These are phyloP conservation scores for Tetropium fuscum DNA, from an alignment of 2,888 invertebrate genomes.

Conservation along the genomic window DNA sequence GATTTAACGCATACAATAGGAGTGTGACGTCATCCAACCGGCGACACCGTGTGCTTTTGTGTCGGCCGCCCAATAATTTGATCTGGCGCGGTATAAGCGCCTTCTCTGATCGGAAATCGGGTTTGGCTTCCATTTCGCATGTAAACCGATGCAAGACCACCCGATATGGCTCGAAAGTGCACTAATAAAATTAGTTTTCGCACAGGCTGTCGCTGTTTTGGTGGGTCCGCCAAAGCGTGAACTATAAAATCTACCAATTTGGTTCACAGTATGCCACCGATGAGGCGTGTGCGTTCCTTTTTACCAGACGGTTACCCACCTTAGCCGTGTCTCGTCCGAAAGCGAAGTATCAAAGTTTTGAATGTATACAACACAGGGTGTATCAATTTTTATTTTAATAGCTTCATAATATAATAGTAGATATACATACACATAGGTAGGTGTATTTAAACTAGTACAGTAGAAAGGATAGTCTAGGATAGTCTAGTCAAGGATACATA, in stretches of 20 bases:
- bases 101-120: conserved; percentile 36
- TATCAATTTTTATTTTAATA: too few species aligned
- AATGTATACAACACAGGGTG: too few species aligned
- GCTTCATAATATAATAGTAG: too few species aligned
- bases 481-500: too few species aligned
- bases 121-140: conserved; percentile 43
- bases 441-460: too few species aligned
- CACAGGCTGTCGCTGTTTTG: conserved; percentile 38
- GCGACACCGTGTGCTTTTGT: conserved; percentile 39
- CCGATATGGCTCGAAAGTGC: conserved; percentile 40
- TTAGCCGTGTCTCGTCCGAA: too few species aligned
- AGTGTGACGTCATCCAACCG: conserved; percentile 35
- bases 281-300: too few species aligned
- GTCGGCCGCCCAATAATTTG: conserved; percentile 48
- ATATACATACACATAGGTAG: too few species aligned
- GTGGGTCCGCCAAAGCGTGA: conserved; percentile 36
- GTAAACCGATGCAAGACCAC: conserved; percentile 42
- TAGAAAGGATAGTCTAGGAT: too few species aligned
- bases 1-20: conserved; percentile 15
- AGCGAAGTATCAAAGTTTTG: too few species aligned
- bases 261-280: conserved; percentile 34
- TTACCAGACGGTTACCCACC: too few species aligned
- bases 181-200: conserved; percentile 45
- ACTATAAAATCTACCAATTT: conserved; percentile 42
- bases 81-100: conserved; percentile 45